Conservation (phyloP, 2,797 vertebrate genomes). For the Poliocrania exsul region DNA sequence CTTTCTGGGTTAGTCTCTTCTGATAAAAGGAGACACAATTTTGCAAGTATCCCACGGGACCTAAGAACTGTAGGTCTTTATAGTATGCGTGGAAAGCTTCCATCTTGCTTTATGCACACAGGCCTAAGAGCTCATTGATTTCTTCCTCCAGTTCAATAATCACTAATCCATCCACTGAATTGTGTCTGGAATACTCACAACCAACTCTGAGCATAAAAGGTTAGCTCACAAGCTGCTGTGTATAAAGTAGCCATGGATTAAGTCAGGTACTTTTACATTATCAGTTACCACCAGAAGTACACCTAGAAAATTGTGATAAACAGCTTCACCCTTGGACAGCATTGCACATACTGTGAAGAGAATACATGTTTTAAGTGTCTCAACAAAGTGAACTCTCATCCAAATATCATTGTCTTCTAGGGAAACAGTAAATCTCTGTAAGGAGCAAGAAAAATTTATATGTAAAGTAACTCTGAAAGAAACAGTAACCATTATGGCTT, state of each 20-base stretch:
- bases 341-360: neutral
- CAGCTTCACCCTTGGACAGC: neutral
- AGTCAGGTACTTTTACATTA: neutral
- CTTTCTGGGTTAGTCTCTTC: neutral
- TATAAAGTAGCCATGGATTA: neutral
- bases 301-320: neutral
- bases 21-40: neutral
- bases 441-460: neutral
- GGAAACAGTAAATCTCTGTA: neutral
- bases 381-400: neutral
- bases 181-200: neutral
- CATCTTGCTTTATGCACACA: neutral
- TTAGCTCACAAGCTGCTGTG: neutral
- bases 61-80: neutral
- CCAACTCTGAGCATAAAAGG: neutral
- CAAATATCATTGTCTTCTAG: neutral
- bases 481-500: neutral
- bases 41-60: neutral
- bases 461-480: neutral
- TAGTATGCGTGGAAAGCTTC: neutral
- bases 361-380: neutral
- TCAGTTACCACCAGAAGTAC: neutral
- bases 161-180: neutral
- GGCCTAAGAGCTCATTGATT: slow-evolving; percentile 42
- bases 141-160: neutral